Conservation (phyloP, 2,113 vertebrate species). For the Thunnus thynnus region DNA sequence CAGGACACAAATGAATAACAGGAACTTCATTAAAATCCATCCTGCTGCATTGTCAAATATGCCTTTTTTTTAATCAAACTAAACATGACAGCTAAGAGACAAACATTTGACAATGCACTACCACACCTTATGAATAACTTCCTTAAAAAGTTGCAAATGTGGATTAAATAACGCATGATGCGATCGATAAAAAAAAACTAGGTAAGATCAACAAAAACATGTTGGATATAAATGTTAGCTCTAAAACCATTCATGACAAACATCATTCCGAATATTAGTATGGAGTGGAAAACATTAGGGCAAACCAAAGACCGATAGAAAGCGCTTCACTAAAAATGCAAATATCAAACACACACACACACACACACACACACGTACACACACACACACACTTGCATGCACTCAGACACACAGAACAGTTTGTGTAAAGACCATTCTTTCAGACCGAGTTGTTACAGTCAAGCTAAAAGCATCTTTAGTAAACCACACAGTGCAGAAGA, state of each 20-base stretch:
- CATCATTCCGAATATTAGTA: conserved; percentile 63
- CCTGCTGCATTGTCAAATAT: conserved; percentile 44
- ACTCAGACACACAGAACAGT: conserved; percentile 34
- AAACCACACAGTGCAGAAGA: conserved; percentile 63
- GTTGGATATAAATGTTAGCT: conserved; percentile 50
- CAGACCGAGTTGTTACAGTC: conserved; percentile 44
- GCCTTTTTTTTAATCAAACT: neutral
- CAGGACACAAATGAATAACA: conserved; percentile 10
- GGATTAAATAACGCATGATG: conserved; percentile 15
- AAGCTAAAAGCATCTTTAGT: conserved; percentile 65
- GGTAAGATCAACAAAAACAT: conserved; percentile 23
- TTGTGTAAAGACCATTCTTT: conserved; percentile 30
- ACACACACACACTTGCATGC: conserved; percentile 32
- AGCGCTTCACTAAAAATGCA: conserved; percentile 39
- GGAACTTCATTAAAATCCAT: neutral
- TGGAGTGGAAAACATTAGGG: conserved; percentile 39
- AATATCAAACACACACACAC: conserved; percentile 4
- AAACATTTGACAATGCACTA: conserved; percentile 51
- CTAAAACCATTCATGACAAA: conserved; percentile 29
- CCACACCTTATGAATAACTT: neutral
- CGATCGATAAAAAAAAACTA: neutral
- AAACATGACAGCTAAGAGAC: neutral
- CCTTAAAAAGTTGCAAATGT: conserved; percentile 8
- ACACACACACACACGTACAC: conserved; percentile 24
- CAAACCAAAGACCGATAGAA: conserved; percentile 55